phyloP scores from a whole-genome alignment of 2,888 invertebrate species.

The Eupithecia subfuscata region DNA sequence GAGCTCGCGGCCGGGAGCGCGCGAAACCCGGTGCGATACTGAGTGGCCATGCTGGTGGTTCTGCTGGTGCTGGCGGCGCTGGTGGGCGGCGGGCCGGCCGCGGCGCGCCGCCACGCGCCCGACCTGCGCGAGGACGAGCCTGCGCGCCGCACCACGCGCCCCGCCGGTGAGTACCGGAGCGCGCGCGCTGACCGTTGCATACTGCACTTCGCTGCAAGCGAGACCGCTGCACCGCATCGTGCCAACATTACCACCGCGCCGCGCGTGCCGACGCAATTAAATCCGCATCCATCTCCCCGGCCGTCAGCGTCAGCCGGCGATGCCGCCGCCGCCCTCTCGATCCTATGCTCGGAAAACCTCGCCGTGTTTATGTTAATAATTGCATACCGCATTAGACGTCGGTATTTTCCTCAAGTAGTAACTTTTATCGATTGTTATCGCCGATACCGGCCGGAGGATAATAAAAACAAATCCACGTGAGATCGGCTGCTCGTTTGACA shows the following conservation, averaged over 20 bases:
- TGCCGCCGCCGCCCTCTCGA: conserved; percentile 31
- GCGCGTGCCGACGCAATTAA: conserved; percentile 54
- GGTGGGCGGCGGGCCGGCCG: conserved; percentile 52
- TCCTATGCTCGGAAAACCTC: conserved; percentile 39
- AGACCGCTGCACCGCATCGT: conserved; percentile 11
- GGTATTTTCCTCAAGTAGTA: conserved; percentile 29
- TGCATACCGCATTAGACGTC: conserved; percentile 54
- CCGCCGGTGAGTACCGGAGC: conserved; percentile 52
- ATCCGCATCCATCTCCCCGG: conserved; percentile 52
- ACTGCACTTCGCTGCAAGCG: not conserved
- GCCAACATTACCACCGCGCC: conserved; percentile 44
- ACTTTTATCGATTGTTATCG: conserved; percentile 67
- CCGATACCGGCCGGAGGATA: conserved; percentile 66
- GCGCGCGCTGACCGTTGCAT: conserved; percentile 49
- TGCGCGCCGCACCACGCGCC: conserved; percentile 85
- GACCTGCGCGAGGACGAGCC: conserved; percentile 87
- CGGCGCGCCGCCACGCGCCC: conserved; percentile 85
- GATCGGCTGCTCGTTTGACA: conserved; percentile 57
- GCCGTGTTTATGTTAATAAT: conserved; percentile 69
- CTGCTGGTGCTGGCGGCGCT: conserved; percentile 70
- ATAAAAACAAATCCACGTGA: conserved; percentile 83
- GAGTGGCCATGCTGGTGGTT: conserved; percentile 74
- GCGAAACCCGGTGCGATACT: conserved; percentile 59
- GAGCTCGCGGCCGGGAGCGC: conserved; percentile 77
- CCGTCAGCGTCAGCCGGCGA: conserved; percentile 15